Conservation (phyloP, 2,113 vertebrate species). For the Axis porcinus region DNA sequence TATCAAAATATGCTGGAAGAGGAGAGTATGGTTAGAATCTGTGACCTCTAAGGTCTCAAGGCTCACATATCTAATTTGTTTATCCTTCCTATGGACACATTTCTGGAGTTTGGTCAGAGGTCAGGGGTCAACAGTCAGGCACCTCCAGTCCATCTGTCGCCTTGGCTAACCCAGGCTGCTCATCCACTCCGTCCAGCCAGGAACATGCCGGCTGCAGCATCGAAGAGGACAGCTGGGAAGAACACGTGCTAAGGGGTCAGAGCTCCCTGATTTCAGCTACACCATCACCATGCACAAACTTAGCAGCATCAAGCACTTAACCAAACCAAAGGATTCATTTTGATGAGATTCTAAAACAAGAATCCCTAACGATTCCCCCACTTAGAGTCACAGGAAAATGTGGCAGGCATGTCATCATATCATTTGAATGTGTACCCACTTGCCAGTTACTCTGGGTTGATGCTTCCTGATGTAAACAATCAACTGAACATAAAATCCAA, state of each 20-base stretch:
- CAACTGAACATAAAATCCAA: constrained; percentile 6
- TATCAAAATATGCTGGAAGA: neutral
- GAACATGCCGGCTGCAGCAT: neutral
- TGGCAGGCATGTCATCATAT: neutral
- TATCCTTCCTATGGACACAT: neutral
- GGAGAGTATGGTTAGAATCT: neutral
- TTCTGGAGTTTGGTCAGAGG: constrained; percentile 29
- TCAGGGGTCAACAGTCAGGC: neutral
- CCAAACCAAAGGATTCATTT: neutral
- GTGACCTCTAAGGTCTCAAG: neutral
- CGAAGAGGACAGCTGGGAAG: neutral
- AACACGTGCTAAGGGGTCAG: neutral
- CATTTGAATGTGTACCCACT: neutral
- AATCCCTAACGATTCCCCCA: neutral
- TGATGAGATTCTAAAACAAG: constrained; percentile 1
- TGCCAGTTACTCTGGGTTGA: neutral
- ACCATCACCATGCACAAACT: neutral
- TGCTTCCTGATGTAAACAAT: neutral
- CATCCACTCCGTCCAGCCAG: neutral
- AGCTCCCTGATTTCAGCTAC: neutral
- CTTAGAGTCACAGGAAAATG: neutral
- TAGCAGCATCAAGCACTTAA: neutral
- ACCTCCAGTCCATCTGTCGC: neutral
- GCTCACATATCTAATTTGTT: neutral
- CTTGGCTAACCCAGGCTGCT: neutral